Conservation (phyloP, 2,797 vertebrate genomes). For the Phalloptychus januarius region DNA sequence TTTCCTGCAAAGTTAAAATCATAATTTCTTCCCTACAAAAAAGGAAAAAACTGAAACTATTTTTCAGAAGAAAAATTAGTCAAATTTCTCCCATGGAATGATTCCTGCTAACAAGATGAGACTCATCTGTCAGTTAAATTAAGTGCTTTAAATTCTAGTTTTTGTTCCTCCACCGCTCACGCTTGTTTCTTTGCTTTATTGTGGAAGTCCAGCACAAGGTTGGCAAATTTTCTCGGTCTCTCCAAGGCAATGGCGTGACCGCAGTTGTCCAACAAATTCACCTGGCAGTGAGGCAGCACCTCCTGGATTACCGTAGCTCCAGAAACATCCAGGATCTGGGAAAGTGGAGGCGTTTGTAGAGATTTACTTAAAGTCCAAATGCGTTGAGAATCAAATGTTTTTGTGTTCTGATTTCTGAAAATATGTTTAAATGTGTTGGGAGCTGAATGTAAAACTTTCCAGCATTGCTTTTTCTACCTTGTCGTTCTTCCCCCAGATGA, state of each 20-base stretch:
- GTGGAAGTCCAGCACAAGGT: conserved; percentile 87
- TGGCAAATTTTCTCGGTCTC: conserved; percentile 88
- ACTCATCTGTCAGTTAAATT: neutral
- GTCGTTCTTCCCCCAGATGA: conserved; percentile 97
- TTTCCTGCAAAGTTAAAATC: neutral
- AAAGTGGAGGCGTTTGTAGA: neutral
- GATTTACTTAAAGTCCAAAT: neutral
- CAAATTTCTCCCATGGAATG: neutral
- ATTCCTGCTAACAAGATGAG: neutral
- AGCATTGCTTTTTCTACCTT: conserved; percentile 77
- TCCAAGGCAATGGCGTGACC: conserved; percentile 92
- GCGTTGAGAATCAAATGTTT: neutral
- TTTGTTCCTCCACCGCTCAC: conserved; percentile 39
- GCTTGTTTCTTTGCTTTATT: conserved; percentile 84
- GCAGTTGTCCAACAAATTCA: conserved; percentile 90
- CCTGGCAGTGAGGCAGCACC: conserved; percentile 80
- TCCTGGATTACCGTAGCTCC: conserved; percentile 83
- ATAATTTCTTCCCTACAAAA: neutral
- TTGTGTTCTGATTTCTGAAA: neutral
- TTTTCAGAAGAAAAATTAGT: neutral
- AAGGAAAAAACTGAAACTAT: neutral
- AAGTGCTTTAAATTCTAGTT: neutral
- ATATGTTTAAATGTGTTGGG: neutral
- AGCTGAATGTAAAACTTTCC: neutral
- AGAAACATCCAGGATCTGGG: conserved; percentile 90